Conservation (phyloP, 1,140 invertebrate species). For the Danaus plexippus region DNA sequence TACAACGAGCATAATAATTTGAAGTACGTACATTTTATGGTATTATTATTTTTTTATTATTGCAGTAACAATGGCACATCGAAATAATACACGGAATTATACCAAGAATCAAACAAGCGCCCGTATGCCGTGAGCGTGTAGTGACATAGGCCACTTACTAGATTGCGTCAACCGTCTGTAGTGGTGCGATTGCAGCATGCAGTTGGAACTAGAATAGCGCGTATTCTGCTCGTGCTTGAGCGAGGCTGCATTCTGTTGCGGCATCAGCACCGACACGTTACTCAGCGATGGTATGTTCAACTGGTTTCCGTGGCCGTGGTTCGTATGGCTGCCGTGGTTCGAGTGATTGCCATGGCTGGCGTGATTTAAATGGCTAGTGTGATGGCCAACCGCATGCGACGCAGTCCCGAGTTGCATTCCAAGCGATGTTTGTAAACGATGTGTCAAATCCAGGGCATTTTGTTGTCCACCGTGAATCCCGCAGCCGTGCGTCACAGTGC, state of each 20-base stretch:
- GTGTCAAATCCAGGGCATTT: constrained; percentile 40
- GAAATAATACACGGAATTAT: constrained; percentile 13
- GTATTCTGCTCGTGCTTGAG: constrained; percentile 48
- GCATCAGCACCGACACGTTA: constrained; percentile 42
- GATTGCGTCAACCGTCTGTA: constrained; percentile 50
- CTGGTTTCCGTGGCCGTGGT: constrained; percentile 12
- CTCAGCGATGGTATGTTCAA: constrained; percentile 18
- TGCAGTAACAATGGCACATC: constrained; percentile 29
- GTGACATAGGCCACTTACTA: constrained; percentile 41
- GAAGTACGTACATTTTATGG: constrained; percentile 1
- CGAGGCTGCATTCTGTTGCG: constrained; percentile 32
- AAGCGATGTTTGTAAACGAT: constrained; percentile 24
- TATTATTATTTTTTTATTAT: constrained; percentile 17
- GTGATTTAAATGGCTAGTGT: constrained; percentile 17
- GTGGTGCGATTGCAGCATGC: constrained; percentile 48
- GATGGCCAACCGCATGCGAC: constrained; percentile 34
- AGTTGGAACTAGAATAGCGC: constrained; percentile 45
- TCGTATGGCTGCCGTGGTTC: constrained; percentile 9
- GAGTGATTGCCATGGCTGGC: constrained; percentile 30
- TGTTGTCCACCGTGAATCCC: constrained; percentile 37
- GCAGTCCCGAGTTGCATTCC: constrained; percentile 19
- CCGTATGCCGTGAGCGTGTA: background rate
- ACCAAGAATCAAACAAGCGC: constrained; percentile 3
- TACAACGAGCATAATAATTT: constrained; percentile 21
- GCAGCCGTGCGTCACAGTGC: constrained; percentile 40